These are phyloP conservation scores for Dasypus novemcinctus DNA, from an alignment of 2,113 vertebrate genomes.

Conservation along the genomic window DNA sequence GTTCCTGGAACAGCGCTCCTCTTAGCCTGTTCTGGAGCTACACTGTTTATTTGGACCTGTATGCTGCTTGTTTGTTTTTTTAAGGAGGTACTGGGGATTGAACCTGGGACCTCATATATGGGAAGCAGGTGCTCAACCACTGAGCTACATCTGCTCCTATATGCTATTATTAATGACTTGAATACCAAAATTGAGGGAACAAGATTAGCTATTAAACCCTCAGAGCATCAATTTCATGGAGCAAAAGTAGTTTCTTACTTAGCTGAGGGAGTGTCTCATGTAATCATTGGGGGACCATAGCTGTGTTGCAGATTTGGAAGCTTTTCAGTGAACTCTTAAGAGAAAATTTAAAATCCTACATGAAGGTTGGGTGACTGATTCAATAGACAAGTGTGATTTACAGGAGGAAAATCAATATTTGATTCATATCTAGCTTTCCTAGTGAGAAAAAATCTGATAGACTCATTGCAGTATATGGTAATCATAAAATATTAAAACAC, in stretches of 20 bases:
- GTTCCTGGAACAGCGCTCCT: conserved; percentile 84
- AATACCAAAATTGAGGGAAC: conserved; percentile 76
- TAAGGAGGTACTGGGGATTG: no score
- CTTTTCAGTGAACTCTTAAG: conserved; percentile 85
- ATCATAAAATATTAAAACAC: background rate
- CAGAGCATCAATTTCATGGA: conserved; percentile 93
- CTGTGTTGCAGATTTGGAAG: conserved; percentile 84
- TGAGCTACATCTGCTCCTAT: no score
- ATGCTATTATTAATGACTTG: conserved; percentile 77
- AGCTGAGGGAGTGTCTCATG: conserved; percentile 91
- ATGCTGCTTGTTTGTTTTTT: background rate
- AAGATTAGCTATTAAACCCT: conserved; percentile 83
- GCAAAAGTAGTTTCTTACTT: conserved; percentile 85
- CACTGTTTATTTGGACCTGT: conserved; percentile 87
- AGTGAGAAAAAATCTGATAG: background rate
- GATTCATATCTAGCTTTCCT: conserved; percentile 80
- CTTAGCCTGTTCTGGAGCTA: conserved; percentile 90
- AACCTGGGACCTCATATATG: no score
- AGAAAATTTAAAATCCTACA: conserved; percentile 94
- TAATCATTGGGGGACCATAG: conserved; percentile 85
- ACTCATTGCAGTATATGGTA: background rate
- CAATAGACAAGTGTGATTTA: conserved; percentile 82
- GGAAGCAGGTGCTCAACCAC: no score
- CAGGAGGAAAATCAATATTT: conserved; percentile 89
- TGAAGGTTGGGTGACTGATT: conserved; percentile 91